Base-by-base conservation (phyloP, 1,140 invertebrate species). In the Platorchestia sp. region DNA sequence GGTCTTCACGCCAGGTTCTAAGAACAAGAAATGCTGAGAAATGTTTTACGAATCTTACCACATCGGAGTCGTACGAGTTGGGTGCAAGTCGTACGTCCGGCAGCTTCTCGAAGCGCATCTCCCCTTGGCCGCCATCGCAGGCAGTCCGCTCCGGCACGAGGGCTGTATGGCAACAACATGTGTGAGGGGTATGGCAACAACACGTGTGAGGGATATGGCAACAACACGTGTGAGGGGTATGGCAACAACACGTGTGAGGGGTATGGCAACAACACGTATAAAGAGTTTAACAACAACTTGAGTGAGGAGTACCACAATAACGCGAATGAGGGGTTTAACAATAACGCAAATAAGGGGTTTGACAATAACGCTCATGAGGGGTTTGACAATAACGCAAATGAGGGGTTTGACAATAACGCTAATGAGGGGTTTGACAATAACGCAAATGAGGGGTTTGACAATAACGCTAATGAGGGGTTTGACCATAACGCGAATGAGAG, bases 31-130 rank as follows among this genome's bases (percentile, higher is more conserved):
- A 75, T 36, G 3, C 10, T 75, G 14, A 75, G 14, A 22, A 19
- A 51, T n/a, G n/a, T 6, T 51, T 19, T 51, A 22, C 27, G 36
- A 22, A 75, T 19, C 95, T 95, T 53, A 95, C 95, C 47, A 95
- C 89, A 45, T 95, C 95, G 27, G 95, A 59, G 89, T 95, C 95
- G 42, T 87, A 89, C 22, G 95, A 90, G 89, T 86, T 86, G 27
- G 86, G 59, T 22, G 87, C 95, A 1, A 95, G 95, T 87, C 89
- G 86, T 6, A 95, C 95, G 89, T 95, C 95, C 10, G 95, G 89
- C 22, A 95, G 89, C 86, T 89, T 95, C 43, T 95, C 95, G 45
- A 44, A 95, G 42, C 95, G 59, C 75, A 95, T 59, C 45, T 90
- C 95, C 41, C 95, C 95, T 90, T 89, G 75, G 47, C 95, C 95